These are phyloP conservation scores for Bactericera cockerelli DNA, from an alignment of 1,140 invertebrate genomes.

Conservation along the genomic window DNA sequence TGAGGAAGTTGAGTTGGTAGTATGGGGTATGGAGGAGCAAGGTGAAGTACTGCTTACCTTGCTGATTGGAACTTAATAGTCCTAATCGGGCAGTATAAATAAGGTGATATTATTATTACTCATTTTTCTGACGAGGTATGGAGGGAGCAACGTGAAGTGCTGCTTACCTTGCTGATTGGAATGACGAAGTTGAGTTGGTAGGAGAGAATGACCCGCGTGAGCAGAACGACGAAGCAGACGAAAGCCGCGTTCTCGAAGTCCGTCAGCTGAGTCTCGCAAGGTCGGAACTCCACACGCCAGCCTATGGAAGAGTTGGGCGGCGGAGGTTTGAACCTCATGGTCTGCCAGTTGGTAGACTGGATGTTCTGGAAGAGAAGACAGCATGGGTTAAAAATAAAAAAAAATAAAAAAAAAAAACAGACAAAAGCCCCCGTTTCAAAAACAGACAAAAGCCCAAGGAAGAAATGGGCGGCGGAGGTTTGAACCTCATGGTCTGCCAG, in stretches of 20 bases:
- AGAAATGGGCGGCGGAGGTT: slow-evolving; percentile 87
- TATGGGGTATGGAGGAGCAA: too few relatives aligned
- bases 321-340: slow-evolving; percentile 98
- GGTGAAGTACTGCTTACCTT: too few relatives aligned
- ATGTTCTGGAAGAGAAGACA: slow-evolving; percentile 61
- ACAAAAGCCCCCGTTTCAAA: slow-evolving; percentile 99
- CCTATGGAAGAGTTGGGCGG: slow-evolving; percentile 88
- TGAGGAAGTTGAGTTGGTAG: too few relatives aligned
- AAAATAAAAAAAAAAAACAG: slow-evolving; percentile 34
- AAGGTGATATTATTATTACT: too few relatives aligned
- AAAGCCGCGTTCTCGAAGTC: slow-evolving; percentile 99
- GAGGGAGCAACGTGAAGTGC: too few relatives aligned
- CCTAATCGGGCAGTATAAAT: too few relatives aligned
- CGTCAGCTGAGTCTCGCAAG: slow-evolving; percentile 95
- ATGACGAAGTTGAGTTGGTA: slow-evolving; percentile 93
- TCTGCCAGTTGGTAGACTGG: slow-evolving; percentile 99
- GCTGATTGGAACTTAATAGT: too few relatives aligned
- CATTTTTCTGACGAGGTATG: too few relatives aligned
- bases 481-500: slow-evolving; percentile 99
- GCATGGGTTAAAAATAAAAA: slow-evolving; percentile 5
- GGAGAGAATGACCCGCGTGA: slow-evolving; percentile 92
- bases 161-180: slow-evolving; percentile 82
- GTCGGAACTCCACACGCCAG: slow-evolving; percentile 98
- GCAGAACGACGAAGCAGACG: slow-evolving; percentile 93
- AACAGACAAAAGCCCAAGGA: slow-evolving; percentile 95